A percentile compares a stretch with the other conserved stretches of the same genome.
Evolutionary conservation across 2,888 invertebrate species (phyloP).

Genomic region (Drosophila kuntzei): DNA sequence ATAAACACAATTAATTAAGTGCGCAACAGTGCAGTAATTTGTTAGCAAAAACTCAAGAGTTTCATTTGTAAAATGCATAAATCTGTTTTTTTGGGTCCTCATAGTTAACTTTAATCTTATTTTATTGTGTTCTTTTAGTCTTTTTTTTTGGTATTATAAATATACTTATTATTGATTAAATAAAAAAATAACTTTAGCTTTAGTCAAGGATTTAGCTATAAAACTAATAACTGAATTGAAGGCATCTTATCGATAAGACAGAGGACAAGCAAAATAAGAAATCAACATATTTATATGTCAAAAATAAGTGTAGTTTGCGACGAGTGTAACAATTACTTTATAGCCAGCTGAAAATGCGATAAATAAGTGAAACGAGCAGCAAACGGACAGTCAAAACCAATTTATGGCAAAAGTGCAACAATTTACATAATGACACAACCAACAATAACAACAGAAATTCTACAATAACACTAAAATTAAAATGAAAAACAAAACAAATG

Average conservation of each 20-base stretch:
- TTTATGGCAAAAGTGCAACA: conserved; percentile 47
- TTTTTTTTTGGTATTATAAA: conserved; percentile 29
- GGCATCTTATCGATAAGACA: conserved; percentile 32
- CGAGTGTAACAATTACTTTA: conserved; percentile 48
- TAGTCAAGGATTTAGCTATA: conserved; percentile 48
- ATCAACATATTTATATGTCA: conserved; percentile 30
- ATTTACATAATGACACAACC: conserved; percentile 43
- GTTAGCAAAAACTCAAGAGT: conserved; percentile 75
- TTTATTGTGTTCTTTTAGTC: conserved; percentile 14
- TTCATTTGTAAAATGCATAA: conserved; percentile 81
- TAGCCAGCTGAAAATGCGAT: conserved; percentile 22
- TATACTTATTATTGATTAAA: conserved; percentile 18
- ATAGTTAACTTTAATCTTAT: conserved; percentile 36
- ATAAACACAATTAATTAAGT: conserved; percentile 28
- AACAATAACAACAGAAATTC: conserved; percentile 13
- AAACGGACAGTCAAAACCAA: conserved; percentile 22
- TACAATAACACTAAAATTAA: conserved; percentile 6
- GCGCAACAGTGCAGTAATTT: conserved; percentile 23
- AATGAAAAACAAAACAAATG: conserved; percentile 29
- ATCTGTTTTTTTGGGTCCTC: conserved; percentile 33
- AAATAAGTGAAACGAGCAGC: conserved; percentile 26
- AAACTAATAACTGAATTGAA: conserved; percentile 22
- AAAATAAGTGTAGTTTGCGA: background rate
- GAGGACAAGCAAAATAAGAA: conserved; percentile 8
- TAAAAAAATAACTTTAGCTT: conserved; percentile 45